Base-by-base conservation (phyloP, 1,140 invertebrate species). In the Solenopsis fugax region DNA sequence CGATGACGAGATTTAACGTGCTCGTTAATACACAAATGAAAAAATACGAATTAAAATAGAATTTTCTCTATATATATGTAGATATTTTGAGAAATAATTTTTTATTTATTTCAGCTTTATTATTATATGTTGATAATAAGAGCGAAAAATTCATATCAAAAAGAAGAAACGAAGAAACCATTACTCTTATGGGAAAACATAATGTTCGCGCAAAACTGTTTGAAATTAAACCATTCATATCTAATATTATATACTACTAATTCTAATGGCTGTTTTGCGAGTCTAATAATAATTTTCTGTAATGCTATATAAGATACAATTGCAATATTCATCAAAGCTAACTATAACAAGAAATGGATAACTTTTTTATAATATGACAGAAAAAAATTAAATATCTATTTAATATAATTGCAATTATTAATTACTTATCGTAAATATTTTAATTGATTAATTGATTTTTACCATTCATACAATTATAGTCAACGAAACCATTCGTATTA, bases 381-480 rank as follows among this genome's bases (percentile, higher is more conserved):
- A 41, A n/a, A 41, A 29, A 65, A 65, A 60, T 60, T 0, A 76
- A 41, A 29, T 73, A 21, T 54, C 24, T 77, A 60, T 60, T 62
- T 77, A 62, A 62, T 34, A 1, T 45, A 1, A 62, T 77, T 29
- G 12, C 4, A 5, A 16, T 41, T 0, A 58, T 29, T 52, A 56
- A 41, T 76, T 1, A 37, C 9, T 1, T 58, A 3, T 62, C 45
- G 16, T 2, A 58, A 58, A 21, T 60, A 60, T 60, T 58, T 77
- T 62, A 54, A 34, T 37, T 60, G 2, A 29, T 29, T n/a, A n/a
- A 29, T 45, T 77, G 13, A 77, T 77, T 48, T 60, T 45, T 62
- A 62, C 10, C 9, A 12, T 45, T 37, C 18, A 54, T 60, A 24
- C 1, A 60, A 65, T 12, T 37, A 37, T n/a, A 65, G 16, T 65